Evolutionary conservation across 2,797 vertebrate genomes (phyloP), one percentile per base, ranked within the genome.

Genomic region (Clangula hyemalis): DNA sequence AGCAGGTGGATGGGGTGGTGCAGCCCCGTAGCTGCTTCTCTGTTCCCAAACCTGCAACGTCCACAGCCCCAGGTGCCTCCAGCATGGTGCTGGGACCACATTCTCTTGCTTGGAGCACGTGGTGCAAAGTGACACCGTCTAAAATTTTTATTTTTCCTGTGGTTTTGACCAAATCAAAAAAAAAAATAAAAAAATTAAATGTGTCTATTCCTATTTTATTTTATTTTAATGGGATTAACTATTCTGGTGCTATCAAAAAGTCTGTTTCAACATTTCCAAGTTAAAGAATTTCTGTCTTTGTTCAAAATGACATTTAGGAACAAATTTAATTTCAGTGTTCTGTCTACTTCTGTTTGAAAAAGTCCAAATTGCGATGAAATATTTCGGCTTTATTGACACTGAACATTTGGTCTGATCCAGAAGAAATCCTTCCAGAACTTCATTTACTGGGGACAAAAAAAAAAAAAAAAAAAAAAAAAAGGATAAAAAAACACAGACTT

Each of bases 201-300:
- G 8, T 57, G 36, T 64, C 68, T 83, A 68, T 89, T 79, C 53
- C 43, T 43, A 74, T 85, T 91, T 70, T 76, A 64, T 83, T 72
- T 92, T 85, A 82, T 94, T 96, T 92, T 89, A 95, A 94, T 91
- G 65, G 66, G 85, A 89, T 96, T 93, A 96, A 94, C 79, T 83
- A 75, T 83, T 84, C 93, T 69, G 43, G 72, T 89, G 41, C 89
- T 94, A 96, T 91, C 76, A 69, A 91, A 93, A 91, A 58, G 91
- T 85, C 93, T 95, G 58, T 91, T 95, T 61, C 94, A 93, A 87
- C 87, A 82, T 75, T 87, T 91, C 72, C 70, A 88, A 66, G 58
- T 87, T 85, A 83, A 95, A 87, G 79, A 93, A 94, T 95, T 94
- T 96, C 75, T 93, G 89, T 83, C 79, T 91, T 78, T 93, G 87